phyloP scores from a whole-genome alignment of 2,113 vertebrate genomes.

The Poicephalus gulielmi region DNA sequence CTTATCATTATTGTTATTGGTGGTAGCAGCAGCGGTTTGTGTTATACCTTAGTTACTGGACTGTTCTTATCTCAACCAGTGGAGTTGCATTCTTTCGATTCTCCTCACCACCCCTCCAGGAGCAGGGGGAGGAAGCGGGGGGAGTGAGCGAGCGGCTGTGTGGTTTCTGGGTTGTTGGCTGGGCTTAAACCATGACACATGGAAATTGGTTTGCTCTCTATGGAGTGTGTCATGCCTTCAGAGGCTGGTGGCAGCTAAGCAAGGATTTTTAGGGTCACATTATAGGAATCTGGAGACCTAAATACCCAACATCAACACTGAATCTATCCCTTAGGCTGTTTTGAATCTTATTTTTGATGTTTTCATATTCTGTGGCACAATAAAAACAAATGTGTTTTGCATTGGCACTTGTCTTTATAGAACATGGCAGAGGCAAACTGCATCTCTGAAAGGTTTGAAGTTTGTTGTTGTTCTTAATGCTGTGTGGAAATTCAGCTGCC shows the following conservation, averaged over 20 bases:
- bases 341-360: not conserved
- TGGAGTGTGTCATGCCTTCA: not conserved
- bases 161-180: too few relatives aligned
- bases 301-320: not conserved
- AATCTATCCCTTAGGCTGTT: not conserved
- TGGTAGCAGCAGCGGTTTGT: too few relatives aligned
- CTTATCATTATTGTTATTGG: too few relatives aligned
- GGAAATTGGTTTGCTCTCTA: not conserved
- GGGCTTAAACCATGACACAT: too few relatives aligned
- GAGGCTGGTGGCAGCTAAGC: not conserved
- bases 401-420: slow-evolving; percentile 59
- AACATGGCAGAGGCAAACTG: slow-evolving; percentile 29
- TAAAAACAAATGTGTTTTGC: slow-evolving; percentile 21
- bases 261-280: not conserved
- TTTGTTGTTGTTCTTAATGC: slow-evolving; percentile 34
- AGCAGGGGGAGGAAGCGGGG: too few relatives aligned
- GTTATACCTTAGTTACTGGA: too few relatives aligned
- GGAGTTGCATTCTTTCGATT: too few relatives aligned
- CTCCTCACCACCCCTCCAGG: too few relatives aligned
- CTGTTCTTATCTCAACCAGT: too few relatives aligned
- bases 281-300: not conserved
- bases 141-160: too few relatives aligned
- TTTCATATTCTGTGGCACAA: not conserved
- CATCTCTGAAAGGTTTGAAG: slow-evolving; percentile 40
- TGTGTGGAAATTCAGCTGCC: slow-evolving; percentile 59